Evolutionary conservation across 1,140 invertebrate genomes (phyloP).

Genomic region (Drosophila ambigua): DNA sequence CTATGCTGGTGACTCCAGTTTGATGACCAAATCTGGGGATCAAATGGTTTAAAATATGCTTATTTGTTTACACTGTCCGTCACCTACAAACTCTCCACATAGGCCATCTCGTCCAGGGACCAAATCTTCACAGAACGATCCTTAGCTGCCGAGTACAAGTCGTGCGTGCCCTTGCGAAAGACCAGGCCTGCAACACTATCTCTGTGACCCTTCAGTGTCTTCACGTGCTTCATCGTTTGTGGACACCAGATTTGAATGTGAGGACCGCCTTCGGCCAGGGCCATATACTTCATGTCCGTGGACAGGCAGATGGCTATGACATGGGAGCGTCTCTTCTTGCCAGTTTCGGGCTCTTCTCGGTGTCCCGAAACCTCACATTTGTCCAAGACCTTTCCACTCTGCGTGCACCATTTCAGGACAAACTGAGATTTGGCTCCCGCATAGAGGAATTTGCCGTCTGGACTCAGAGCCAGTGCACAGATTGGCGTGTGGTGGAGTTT

Average conservation of each 20-base stretch:
- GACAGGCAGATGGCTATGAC: slow-evolving; percentile 91
- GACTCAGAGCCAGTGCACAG: slow-evolving; percentile 92
- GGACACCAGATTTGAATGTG: slow-evolving; percentile 94
- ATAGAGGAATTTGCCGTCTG: slow-evolving; percentile 90
- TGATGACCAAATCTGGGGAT: slow-evolving; percentile 93
- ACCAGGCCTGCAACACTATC: slow-evolving; percentile 90
- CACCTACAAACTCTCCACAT: slow-evolving; percentile 95
- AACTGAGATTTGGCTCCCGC: slow-evolving; percentile 94
- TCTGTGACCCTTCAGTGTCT: slow-evolving; percentile 93
- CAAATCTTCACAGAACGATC: slow-evolving; percentile 96
- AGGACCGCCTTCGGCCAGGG: slow-evolving; percentile 90
- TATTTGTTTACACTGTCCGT: fast-evolving
- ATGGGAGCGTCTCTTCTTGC: slow-evolving; percentile 83
- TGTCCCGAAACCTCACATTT: slow-evolving; percentile 82
- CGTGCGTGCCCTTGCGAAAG: slow-evolving; percentile 94
- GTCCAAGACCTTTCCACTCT: slow-evolving; percentile 74
- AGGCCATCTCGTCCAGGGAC: slow-evolving; percentile 97
- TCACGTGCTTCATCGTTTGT: slow-evolving; percentile 89
- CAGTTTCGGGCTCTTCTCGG: slow-evolving; percentile 85
- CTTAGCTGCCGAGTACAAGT: slow-evolving; percentile 92
- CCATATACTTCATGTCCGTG: slow-evolving; percentile 93
- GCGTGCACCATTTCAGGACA: slow-evolving; percentile 92
- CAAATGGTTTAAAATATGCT: neutral
- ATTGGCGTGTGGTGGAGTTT: slow-evolving; percentile 91
- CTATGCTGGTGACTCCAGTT: slow-evolving; percentile 93